Conservation (phyloP, 2,113 vertebrate genomes). For the Hoplias malabaricus region DNA sequence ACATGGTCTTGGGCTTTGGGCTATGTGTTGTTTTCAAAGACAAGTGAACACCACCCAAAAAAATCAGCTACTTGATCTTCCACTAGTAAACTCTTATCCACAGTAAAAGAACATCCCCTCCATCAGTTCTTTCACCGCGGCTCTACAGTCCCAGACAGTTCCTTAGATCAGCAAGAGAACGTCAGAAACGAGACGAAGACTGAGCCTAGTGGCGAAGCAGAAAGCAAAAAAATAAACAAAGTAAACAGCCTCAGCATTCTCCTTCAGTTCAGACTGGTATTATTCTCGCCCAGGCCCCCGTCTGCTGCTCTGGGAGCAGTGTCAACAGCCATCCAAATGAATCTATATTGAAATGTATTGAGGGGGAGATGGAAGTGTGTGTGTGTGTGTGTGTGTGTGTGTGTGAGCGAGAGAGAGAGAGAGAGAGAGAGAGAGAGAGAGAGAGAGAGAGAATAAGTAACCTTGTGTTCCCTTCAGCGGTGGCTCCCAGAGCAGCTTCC, state of each 20-base stretch:
- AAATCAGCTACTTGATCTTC: not conserved
- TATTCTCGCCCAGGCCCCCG: not conserved
- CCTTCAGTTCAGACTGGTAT: slow-evolving; percentile 7
- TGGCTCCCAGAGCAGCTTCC: slow-evolving; percentile 63
- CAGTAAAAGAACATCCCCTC: not conserved
- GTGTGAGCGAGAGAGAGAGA: slow-evolving; percentile 23
- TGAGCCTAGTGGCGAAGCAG: not conserved
- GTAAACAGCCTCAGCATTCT: slow-evolving; percentile 13
- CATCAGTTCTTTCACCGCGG: not conserved
- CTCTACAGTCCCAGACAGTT: not conserved
- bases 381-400: not conserved
- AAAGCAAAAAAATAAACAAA: not conserved
- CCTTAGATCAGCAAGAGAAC: not conserved
- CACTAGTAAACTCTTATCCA: too few species aligned
- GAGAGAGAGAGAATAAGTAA: slow-evolving; percentile 57
- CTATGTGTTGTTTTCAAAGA: too few species aligned
- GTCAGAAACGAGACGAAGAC: not conserved
- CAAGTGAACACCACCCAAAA: too few species aligned
- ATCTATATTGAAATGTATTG: slow-evolving; percentile 43
- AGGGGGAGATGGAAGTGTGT: slow-evolving; percentile 12
- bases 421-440: slow-evolving; percentile 13
- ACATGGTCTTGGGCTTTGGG: too few species aligned
- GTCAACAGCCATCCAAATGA: slow-evolving; percentile 35
- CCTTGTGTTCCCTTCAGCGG: slow-evolving; percentile 70
- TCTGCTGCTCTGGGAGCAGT: slow-evolving; percentile 35